Base-by-base conservation (phyloP, 2,797 vertebrate species). In the Nothura maculosa region DNA sequence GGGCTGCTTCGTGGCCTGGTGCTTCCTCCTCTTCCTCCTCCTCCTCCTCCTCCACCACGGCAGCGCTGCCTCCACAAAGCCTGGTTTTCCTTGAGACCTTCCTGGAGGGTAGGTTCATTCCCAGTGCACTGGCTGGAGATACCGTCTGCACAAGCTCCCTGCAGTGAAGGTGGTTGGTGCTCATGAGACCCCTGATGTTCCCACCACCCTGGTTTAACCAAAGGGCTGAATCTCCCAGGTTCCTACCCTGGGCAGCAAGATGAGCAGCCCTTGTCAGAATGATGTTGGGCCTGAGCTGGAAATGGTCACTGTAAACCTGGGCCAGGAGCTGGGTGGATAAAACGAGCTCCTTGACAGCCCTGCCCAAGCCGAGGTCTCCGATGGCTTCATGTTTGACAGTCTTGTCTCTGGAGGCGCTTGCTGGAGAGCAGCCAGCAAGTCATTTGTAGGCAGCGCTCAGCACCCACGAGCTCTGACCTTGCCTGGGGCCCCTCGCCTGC, bases 21-120 rank as follows among this genome's bases (percentile, higher is more conserved):
- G 22, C 10, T 40, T 38, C 42, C 47, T 36, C 50, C 66, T 48
- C 47, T 24, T 48, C 47, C 47, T 48, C 47, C 22, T 40, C 40
- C n/a, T 30, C 50, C 22, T 19, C 34, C 52, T 7, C 19, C 60
- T 6, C 0, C 6, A 9, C 36, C 45, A 7, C 5, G 1, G 3
- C 50, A 36, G 12, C n/a, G 38, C 28, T 1, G 2, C 74, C 7
- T 24, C 57, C 1, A 0, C 18, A 32, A 42, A 34, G 60, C 57
- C 61, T 14, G 61, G 70, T 42, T 68, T 22, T 0, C 36, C 83
- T 19, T 21, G 0, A 50, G 48, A 12, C 66, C 45, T 15, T 42
- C 12, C 42, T 8, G 30, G 40, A 34, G 18, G 7, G 21, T 74
- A 10, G 32, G 18, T 11, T 82, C 36, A 61, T 75, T 28, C 36